These are phyloP conservation scores for Ceratothoa steindachneri DNA, from an alignment of 2,888 invertebrate species.

Conservation along the genomic window DNA sequence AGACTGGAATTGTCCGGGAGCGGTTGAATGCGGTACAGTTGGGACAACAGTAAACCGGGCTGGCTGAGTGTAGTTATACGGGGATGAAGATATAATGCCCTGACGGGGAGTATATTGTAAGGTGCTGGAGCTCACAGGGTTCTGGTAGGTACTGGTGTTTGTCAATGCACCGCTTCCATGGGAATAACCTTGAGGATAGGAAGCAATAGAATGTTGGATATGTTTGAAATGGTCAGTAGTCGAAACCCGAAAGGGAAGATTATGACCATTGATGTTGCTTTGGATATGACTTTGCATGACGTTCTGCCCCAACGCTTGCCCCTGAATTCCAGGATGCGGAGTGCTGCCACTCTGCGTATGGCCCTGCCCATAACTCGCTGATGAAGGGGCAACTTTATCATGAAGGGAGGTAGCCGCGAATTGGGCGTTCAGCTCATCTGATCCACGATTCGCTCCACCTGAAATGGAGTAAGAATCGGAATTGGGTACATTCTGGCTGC, in stretches of 20 bases:
- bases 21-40: slow-evolving; percentile 10
- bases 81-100: neutral
- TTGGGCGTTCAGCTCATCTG: no score
- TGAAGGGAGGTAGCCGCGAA: no score
- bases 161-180: neutral
- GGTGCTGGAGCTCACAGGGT: neutral
- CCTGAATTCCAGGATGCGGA: no score
- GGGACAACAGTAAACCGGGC: neutral
- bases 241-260: neutral
- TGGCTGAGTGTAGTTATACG: neutral
- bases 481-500: neutral
- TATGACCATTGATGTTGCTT: neutral
- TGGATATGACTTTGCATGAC: neutral
- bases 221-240: no score
- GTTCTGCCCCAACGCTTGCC: no score
- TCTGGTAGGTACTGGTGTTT: neutral
- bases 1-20: slow-evolving; percentile 43
- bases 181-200: neutral
- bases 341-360: no score
- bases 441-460: neutral
- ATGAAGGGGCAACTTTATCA: no score
- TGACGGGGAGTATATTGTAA: neutral
- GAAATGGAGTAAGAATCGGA: neutral
- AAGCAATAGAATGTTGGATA: neutral
- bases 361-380: no score